These are phyloP conservation scores for Lerista edwardsae DNA, from an alignment of 2,797 vertebrate genomes.

Conservation along the genomic window DNA sequence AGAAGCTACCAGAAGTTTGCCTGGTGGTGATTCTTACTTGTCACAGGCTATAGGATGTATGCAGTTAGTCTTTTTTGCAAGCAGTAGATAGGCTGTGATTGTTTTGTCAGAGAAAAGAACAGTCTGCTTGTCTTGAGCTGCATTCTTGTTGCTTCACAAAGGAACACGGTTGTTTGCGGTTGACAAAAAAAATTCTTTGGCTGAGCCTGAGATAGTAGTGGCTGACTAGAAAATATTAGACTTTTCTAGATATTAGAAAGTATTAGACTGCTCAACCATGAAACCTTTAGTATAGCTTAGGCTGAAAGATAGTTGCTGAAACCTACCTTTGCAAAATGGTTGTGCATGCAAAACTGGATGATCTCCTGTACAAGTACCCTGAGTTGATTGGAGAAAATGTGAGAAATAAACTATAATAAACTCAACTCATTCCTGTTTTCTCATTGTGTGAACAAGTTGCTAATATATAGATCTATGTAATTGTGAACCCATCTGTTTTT, in stretches of 20 bases:
- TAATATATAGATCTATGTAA: no score
- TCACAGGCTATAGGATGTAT: background rate
- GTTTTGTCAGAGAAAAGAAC: background rate
- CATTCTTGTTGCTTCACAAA: background rate
- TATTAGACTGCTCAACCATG: background rate
- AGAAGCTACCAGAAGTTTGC: background rate
- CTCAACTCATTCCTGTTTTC: background rate
- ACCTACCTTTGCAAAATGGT: background rate
- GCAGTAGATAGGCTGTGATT: background rate
- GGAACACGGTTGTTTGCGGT: background rate
- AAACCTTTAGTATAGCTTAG: background rate
- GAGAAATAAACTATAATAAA: background rate
- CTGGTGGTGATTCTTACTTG: background rate
- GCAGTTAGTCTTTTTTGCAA: no score
- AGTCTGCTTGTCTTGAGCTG: background rate
- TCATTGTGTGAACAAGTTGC: background rate
- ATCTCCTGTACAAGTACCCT: background rate
- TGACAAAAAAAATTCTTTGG: background rate
- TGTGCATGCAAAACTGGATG: background rate
- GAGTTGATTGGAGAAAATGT: background rate
- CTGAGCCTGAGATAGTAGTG: no score
- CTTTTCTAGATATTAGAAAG: no score
- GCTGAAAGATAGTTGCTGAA: background rate
- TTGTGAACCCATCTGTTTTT: no score
- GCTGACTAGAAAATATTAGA: background rate